A percentile compares a stretch with the other conserved stretches of the same genome.
phyloP scores from a whole-genome alignment of 2,797 vertebrate genomes.

The Hozukius guyotensis region DNA sequence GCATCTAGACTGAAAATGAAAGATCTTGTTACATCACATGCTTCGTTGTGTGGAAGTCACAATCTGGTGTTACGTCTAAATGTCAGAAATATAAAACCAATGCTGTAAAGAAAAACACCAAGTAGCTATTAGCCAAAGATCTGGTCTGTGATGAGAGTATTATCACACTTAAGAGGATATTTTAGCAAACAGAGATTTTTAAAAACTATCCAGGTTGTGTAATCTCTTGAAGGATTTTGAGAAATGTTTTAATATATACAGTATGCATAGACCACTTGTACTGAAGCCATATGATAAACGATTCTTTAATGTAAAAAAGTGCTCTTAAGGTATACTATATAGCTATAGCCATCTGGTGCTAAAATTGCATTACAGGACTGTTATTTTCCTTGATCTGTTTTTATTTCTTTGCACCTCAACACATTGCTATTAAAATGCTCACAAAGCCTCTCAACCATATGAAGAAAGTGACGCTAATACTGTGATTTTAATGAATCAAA shows the following conservation, averaged over 20 bases:
- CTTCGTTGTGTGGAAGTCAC: constrained; percentile 24
- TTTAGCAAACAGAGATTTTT: constrained; percentile 23
- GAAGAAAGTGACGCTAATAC: constrained; percentile 41
- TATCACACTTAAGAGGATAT: background rate
- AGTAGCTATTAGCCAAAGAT: constrained; percentile 62
- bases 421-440: constrained; percentile 30
- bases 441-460: constrained; percentile 39
- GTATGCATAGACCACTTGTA: constrained; percentile 44
- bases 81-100: background rate
- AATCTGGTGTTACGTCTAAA: constrained; percentile 5
- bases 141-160: background rate
- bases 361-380: constrained; percentile 25
- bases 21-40: background rate
- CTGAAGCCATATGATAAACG: constrained; percentile 54
- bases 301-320: constrained; percentile 48
- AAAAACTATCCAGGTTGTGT: constrained; percentile 28
- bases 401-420: constrained; percentile 5
- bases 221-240: constrained; percentile 55
- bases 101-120: constrained; percentile 20
- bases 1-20: background rate
- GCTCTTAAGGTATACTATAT: constrained; percentile 43
- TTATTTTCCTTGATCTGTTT: background rate
- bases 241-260: constrained; percentile 71
- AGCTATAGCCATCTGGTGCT: constrained; percentile 49
- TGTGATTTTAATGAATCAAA: constrained; percentile 33